phyloP scores from a whole-genome alignment of 2,113 vertebrate genomes.

The Cryptomyrus ogoouensis region DNA sequence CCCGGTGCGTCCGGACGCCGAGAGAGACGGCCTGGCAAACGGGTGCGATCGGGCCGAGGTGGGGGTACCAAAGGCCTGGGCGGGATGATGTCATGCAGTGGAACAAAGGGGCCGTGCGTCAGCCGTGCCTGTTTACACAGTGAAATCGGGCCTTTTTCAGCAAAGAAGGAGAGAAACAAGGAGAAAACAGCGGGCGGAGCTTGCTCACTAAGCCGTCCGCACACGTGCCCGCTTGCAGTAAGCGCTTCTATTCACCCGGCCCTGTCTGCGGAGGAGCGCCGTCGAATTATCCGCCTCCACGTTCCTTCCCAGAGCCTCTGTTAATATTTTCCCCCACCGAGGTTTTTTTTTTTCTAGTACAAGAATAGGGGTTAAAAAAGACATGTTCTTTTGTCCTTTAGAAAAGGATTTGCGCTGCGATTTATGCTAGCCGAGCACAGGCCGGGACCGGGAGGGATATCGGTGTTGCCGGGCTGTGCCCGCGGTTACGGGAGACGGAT shows the following conservation, averaged over 20 bases:
- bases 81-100: background rate
- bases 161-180: background rate
- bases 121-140: background rate
- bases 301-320: background rate
- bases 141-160: background rate
- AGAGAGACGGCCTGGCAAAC: background rate
- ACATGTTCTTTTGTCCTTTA: constrained; percentile 8
- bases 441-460: background rate
- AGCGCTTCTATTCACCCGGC: background rate
- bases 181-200: background rate
- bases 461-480: background rate
- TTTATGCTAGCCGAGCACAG: background rate
- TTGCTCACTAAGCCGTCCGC: background rate
- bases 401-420: background rate
- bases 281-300: background rate
- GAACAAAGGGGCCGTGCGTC: background rate
- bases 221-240: background rate
- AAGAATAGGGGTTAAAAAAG: constrained; percentile 6
- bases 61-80: background rate
- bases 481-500: constrained; percentile 10
- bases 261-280: background rate
- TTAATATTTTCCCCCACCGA: background rate
- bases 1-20: background rate
- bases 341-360: background rate
- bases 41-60: background rate